phyloP scores from a whole-genome alignment of 2,113 vertebrate species.

The Gymnogyps californianus region DNA sequence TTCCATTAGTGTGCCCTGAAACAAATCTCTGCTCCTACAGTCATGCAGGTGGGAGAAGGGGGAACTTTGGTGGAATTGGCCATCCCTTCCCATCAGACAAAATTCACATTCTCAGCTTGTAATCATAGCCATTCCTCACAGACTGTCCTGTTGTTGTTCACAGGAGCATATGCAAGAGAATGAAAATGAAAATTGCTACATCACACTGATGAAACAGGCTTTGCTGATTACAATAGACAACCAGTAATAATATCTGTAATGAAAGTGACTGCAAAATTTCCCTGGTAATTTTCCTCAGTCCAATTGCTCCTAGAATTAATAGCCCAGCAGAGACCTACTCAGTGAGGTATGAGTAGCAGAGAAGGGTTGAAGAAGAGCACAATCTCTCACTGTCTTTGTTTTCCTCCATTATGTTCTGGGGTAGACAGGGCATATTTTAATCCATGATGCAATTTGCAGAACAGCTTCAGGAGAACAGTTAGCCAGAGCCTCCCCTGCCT shows the following conservation, averaged over 20 bases:
- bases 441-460: not conserved
- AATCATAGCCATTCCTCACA: not conserved
- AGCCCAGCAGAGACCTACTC: not conserved
- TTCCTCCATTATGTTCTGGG: not conserved
- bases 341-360: not conserved
- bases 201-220: not conserved
- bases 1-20: not conserved
- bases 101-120: not conserved
- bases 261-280: conserved; percentile 24
- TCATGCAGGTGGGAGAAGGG: not conserved
- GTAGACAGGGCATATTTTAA: not conserved
- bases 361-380: not conserved
- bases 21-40: not conserved
- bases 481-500: not conserved
- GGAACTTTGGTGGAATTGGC: not conserved
- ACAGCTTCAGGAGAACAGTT: not conserved
- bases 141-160: not conserved
- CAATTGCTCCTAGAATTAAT: not conserved
- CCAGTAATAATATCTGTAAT: conserved; percentile 5
- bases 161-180: not conserved
- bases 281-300: conserved; percentile 21
- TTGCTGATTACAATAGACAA: conserved; percentile 16
- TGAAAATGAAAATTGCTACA: not conserved
- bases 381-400: not conserved
- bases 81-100: not conserved